Evolutionary conservation across 1,140 invertebrate genomes (phyloP).

Genomic region (Phymastichus coffea): DNA sequence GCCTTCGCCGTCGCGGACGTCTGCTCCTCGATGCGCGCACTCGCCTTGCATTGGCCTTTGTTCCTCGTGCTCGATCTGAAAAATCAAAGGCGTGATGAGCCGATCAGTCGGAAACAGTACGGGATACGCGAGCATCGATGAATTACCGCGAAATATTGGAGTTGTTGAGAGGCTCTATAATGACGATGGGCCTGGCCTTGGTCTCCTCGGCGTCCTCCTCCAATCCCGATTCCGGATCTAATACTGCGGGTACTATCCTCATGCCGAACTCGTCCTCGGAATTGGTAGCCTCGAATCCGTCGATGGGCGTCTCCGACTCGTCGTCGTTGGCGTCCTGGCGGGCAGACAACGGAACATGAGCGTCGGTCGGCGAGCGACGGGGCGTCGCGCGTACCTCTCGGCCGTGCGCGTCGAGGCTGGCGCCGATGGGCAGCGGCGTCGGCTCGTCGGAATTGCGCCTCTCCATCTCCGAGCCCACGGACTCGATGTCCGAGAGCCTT

Average conservation of each 20-base stretch:
- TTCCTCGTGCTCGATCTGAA: conserved; percentile 17
- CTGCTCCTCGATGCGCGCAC: conserved; percentile 45
- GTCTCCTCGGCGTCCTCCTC: conserved; percentile 37
- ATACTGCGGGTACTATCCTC: conserved; percentile 33
- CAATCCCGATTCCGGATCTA: conserved; percentile 29
- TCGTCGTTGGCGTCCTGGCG: conserved; percentile 24
- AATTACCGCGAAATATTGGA: conserved; percentile 10
- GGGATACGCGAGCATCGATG: too few relatives aligned
- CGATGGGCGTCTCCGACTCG: conserved; percentile 19
- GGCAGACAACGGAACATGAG: too few relatives aligned
- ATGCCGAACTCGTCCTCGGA: conserved; percentile 48
- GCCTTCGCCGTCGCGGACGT: conserved; percentile 59
- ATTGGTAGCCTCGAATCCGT: conserved; percentile 33
- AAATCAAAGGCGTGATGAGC: too few relatives aligned
- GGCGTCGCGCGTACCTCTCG: conserved; percentile 30
- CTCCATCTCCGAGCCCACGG: conserved; percentile 54
- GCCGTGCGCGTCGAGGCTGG: conserved; percentile 18
- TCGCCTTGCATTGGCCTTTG: too few relatives aligned
- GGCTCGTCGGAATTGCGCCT: conserved; percentile 52
- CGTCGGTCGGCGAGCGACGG: too few relatives aligned
- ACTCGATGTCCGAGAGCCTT: conserved; percentile 53
- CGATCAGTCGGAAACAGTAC: conserved; percentile 53
- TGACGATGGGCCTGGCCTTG: conserved; percentile 48
- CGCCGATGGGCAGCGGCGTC: not conserved
- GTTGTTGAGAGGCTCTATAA: conserved; percentile 41